Percentiles rank a stretch among this genome's conserved stretches.
Evolutionary conservation across 2,113 vertebrate genomes (phyloP).

Genomic region (Prochilodus magdalenae): DNA sequence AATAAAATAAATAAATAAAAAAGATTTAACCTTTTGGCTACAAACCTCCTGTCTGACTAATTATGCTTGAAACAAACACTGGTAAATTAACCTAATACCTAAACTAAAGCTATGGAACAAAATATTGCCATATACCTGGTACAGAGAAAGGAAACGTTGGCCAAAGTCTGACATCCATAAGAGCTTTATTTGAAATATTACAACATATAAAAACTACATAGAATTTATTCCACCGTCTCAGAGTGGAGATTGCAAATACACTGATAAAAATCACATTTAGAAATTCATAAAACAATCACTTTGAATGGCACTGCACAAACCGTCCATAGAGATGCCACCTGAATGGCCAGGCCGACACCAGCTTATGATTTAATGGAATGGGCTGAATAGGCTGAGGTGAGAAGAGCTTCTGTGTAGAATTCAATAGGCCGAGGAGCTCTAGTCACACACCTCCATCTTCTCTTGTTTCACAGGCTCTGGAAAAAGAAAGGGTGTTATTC

Average conservation of each 20-base stretch:
- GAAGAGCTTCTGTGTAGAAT: background rate
- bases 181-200: conserved; percentile 99
- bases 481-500: background rate
- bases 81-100: no score
- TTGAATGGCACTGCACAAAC: conserved; percentile 78
- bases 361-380: conserved; percentile 56
- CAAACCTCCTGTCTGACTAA: no score
- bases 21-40: no score
- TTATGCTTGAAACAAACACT: no score
- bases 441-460: conserved; percentile 79
- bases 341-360: conserved; percentile 55
- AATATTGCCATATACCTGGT: no score
- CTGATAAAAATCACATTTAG: conserved; percentile 83
- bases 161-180: conserved; percentile 59
- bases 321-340: conserved; percentile 64
- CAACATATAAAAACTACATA: conserved; percentile 98
- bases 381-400: conserved; percentile 1
- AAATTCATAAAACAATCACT: conserved; percentile 65
- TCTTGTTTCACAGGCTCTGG: conserved; percentile 79
- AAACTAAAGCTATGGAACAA: no score
- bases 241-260: conserved; percentile 79
- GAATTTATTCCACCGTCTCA: conserved; percentile 81
- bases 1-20: no score
- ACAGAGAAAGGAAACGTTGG: background rate
- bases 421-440: conserved; percentile 45